Base-by-base conservation (phyloP, 92 coral and sea anemone genomes). In the Chrysogorgia sp. region DNA sequence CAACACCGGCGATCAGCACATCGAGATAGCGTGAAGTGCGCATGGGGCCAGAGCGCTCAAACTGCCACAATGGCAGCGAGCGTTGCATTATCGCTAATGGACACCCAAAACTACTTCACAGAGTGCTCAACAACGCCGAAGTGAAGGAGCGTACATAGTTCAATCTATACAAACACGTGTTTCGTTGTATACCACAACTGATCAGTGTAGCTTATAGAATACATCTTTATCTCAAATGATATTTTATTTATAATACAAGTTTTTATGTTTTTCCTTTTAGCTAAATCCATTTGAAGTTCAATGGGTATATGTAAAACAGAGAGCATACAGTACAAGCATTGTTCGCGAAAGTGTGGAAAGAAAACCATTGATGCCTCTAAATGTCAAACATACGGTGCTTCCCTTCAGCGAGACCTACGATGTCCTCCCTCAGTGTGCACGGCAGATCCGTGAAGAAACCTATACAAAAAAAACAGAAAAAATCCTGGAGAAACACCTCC, bases 281-380 rank as follows among this genome's bases (percentile, higher is more conserved):
- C 64, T 26, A 7, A n/a, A n/a, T n/a, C 28, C 52, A 2, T 35
- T 15, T 31, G 21, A 21, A 5, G 5, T 47, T 45, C 79, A 55
- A 56, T 53, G 2, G 32, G 52, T 10, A 30, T 65, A 43, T 23
- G 25, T 52, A 53, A 72, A 72, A 72, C 33, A 10, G 28, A 58
- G 79, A 22, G 32, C 79, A 14, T 72, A 72, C 65, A 72, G 79
- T 26, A 72, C 79, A 29, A 56, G 79, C 15, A 53, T 53, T 48
- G 64, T 72, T 28, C 79, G 79, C 24, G 79, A 72, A 24, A 19
- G 50, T 25, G 65, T 48, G 41, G 65, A 72, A 14, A 64, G 64
- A 9, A 12, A 22, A 15, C 63, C 63, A 1, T 6, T 65, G 72
- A 53, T 32, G 19, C 66, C 63, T 23, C 23, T 72, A 52, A 59